These are phyloP conservation scores for Sebastes kiyomatsui DNA, from an alignment of 2,797 vertebrate species.

Conservation along the genomic window DNA sequence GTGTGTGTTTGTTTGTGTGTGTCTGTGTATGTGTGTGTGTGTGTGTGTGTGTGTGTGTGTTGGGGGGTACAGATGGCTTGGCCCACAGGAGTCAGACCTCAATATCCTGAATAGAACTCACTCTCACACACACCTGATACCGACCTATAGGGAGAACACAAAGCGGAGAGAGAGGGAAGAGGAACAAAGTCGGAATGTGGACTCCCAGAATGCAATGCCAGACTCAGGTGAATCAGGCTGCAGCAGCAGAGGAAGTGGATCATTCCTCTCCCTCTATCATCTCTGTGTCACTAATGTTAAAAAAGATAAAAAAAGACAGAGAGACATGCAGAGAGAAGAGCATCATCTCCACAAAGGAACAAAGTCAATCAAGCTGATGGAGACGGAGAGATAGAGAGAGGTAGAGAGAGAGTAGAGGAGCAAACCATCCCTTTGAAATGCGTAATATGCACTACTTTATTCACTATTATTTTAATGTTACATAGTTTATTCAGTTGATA, in stretches of 20 bases:
- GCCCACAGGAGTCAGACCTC: slow-evolving; percentile 2
- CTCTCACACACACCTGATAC: background rate
- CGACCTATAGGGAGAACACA: background rate
- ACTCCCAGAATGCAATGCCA: slow-evolving; percentile 46
- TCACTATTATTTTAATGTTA: no score
- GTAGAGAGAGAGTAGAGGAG: background rate
- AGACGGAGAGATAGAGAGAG: no score
- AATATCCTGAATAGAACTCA: background rate
- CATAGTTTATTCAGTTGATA: no score
- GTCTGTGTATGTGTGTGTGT: no score
- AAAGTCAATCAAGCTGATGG: slow-evolving; percentile 23
- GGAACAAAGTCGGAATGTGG: background rate
- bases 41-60: no score
- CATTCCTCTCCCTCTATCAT: slow-evolving; percentile 56
- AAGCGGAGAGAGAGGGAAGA: background rate
- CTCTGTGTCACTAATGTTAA: slow-evolving; percentile 39
- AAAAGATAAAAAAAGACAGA: slow-evolving; percentile 11
- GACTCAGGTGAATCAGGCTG: slow-evolving; percentile 47
- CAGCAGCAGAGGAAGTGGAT: slow-evolving; percentile 30
- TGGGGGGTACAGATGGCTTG: background rate
- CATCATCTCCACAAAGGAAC: slow-evolving; percentile 17
- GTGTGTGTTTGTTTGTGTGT: background rate
- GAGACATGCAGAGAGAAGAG: background rate
- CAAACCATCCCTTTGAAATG: no score
- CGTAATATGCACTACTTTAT: no score